These are phyloP conservation scores for Parotia lawesii DNA, from an alignment of 2,113 vertebrate genomes.

Conservation along the genomic window DNA sequence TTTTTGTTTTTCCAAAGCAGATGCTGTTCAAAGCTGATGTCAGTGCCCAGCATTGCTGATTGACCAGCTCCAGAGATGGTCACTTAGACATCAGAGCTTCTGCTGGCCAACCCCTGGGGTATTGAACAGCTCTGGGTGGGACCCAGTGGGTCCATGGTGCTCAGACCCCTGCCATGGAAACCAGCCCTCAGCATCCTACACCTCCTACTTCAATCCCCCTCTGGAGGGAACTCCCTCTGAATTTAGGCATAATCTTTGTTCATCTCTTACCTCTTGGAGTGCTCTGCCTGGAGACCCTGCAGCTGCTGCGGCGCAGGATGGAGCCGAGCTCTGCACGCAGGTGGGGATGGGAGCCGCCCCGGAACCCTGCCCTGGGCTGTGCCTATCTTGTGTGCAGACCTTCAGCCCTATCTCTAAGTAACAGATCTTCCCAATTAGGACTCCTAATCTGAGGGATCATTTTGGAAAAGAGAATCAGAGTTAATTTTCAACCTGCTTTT, in stretches of 20 bases:
- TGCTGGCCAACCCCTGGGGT: background rate
- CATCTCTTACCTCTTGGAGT: conserved; percentile 3
- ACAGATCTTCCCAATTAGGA: background rate
- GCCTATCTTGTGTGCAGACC: background rate
- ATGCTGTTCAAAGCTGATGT: background rate
- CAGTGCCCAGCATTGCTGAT: background rate
- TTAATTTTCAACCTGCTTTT: conserved; percentile 20
- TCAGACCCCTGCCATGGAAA: background rate
- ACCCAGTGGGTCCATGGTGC: background rate
- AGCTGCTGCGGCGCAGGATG: background rate
- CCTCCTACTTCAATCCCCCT: background rate
- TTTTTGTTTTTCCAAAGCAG: background rate
- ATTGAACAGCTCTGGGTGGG: background rate
- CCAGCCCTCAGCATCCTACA: background rate
- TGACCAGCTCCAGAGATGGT: background rate
- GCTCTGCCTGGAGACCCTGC: background rate
- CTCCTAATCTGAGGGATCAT: background rate
- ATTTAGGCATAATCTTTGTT: background rate
- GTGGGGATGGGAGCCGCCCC: background rate
- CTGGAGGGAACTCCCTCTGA: background rate
- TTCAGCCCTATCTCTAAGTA: background rate
- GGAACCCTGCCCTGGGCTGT: background rate
- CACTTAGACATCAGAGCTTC: background rate
- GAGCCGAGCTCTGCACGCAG: background rate
- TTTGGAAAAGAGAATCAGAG: background rate